Percentiles rank a stretch among this genome's conserved stretches.
phyloP scores from a whole-genome alignment of 2,797 vertebrate genomes.

The Babyrousa celebensis region DNA sequence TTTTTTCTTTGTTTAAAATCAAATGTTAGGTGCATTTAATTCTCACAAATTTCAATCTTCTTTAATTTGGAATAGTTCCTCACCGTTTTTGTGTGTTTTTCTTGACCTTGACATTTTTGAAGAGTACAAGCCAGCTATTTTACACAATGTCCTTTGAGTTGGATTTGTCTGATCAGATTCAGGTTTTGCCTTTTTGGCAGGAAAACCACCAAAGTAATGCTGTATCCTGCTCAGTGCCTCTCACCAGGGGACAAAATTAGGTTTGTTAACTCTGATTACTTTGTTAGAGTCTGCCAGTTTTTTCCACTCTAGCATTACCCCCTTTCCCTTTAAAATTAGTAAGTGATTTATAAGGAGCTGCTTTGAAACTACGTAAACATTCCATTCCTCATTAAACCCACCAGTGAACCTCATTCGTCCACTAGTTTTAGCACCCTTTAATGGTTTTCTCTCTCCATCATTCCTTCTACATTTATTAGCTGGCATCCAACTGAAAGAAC shows the following conservation, averaged over 20 bases:
- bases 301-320: not conserved
- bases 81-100: not conserved
- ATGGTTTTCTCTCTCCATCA: constrained; percentile 18
- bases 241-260: not conserved
- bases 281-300: not conserved
- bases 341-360: not conserved
- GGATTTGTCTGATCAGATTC: constrained; percentile 49
- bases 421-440: constrained; percentile 43
- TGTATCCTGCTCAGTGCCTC: not conserved
- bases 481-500: constrained; percentile 48
- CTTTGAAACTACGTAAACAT: constrained; percentile 2
- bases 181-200: constrained; percentile 33
- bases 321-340: constrained; percentile 32
- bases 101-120: constrained; percentile 53
- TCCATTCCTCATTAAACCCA: constrained; percentile 35
- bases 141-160: not conserved
- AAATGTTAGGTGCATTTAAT: constrained; percentile 64
- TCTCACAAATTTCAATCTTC: constrained; percentile 22
- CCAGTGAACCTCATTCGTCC: not conserved
- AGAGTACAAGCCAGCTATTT: constrained; percentile 22
- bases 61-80: constrained; percentile 40
- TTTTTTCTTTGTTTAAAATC: not conserved
- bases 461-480: not conserved
- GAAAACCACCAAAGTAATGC: not conserved
- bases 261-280: constrained; percentile 23